Evolutionary conservation across 2,888 invertebrate genomes (phyloP), one percentile per base, ranked within the genome.

Genomic region (Sesamia inferens): DNA sequence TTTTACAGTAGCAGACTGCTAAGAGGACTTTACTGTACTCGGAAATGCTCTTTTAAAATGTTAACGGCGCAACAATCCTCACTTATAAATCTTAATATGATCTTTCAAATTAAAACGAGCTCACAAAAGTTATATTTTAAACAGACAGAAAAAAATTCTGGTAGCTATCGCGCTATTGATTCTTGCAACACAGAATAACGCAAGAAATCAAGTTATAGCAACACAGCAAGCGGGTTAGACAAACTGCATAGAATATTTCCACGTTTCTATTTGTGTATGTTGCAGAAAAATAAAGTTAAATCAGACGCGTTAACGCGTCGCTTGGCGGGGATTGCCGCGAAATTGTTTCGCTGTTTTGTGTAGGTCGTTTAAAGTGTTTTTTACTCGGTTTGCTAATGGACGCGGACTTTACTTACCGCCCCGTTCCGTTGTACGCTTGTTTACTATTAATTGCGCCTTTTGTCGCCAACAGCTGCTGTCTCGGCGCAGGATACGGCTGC

Each of bases 381-480:
- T 90, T 91, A 87, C 88, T 88, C 86, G 84, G 85, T 85, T 88
- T 85, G 89, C 88, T 94, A 94, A 93, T 94, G 93, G 93, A 92
- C 89, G 90, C 89, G 90, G 90, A 90, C 91, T 92, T 91, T 92
- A 92, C 93, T 93, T 91, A 90, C 90, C 89, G 89, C 87, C 82
- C 88, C 88, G 88, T 89, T 89, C 89, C 90, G 90, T 89, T 90
- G 86, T 87, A 87, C 89, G 92, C 92, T 92, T 93, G 93, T 93
- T 94, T 93, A 91, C 91, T 93, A 94, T 94, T 94, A 94, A 94
- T 95, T 94, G 93, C 93, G 92, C 92, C 93, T 94, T 94, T 94
- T 93, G 94, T 94, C 93, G 92, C 92, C 88, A 89, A 88, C 93
- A 92, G 91, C 91, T 90, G 92, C 88, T 89, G 89, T 89, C 90